A percentile compares a stretch with the other conserved stretches of the same genome.
These are phyloP conservation scores for Calephelis perditalis DNA, from an alignment of 2,888 invertebrate genomes.

Conservation along the genomic window DNA sequence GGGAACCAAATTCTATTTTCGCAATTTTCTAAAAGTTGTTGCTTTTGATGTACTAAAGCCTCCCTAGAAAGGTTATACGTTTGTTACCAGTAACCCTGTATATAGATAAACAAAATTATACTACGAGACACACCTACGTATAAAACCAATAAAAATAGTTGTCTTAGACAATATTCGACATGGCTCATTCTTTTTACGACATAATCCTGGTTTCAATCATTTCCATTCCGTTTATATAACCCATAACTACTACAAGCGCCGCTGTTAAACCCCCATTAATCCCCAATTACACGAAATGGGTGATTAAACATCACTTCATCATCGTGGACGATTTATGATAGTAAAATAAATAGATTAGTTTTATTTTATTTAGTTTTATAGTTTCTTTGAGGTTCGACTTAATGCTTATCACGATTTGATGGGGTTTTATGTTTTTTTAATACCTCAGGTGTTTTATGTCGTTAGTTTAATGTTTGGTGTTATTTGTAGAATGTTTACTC, in stretches of 20 bases:
- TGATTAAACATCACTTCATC: constrained; percentile 7
- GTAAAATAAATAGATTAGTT: constrained; percentile 12
- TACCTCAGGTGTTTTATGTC: neutral
- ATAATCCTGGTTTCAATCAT: constrained; percentile 4
- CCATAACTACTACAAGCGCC: constrained; percentile 11
- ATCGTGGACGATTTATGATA: constrained; percentile 4
- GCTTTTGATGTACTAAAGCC: too few species aligned
- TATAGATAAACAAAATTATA: too few species aligned
- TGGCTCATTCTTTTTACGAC: constrained; percentile 8
- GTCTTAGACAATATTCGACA: neutral
- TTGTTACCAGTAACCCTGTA: too few species aligned
- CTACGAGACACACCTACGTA: neutral
- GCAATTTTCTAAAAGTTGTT: too few species aligned
- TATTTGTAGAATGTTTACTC: neutral
- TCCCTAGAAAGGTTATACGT: too few species aligned
- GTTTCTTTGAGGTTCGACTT: neutral
- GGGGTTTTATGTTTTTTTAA: constrained; percentile 1
- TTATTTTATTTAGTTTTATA: constrained; percentile 7
- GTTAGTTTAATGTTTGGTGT: neutral
- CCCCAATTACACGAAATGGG: neutral
- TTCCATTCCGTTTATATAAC: constrained; percentile 3
- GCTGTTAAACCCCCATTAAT: constrained; percentile 4
- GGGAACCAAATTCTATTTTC: too few species aligned
- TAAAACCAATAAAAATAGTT: constrained; percentile 2
- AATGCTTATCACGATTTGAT: constrained; percentile 2